Percentiles rank a stretch among this genome's conserved stretches.
These are phyloP conservation scores for Prionchulus punctatus DNA, from an alignment of 2,888 invertebrate genomes.

Conservation along the genomic window DNA sequence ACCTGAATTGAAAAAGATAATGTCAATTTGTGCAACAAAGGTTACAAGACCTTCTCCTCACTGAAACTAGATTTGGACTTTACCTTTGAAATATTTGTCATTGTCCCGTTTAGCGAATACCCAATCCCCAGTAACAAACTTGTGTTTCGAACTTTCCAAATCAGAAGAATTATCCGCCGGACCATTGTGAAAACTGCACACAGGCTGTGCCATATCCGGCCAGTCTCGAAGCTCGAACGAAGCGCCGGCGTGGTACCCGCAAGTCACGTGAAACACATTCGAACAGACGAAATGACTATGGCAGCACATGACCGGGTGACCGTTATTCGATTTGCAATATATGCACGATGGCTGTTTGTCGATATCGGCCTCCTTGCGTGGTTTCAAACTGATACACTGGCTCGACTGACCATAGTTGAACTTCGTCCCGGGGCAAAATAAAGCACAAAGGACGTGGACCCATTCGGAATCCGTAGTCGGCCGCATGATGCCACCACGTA, in stretches of 20 bases:
- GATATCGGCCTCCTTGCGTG: not conserved
- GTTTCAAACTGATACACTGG: not conserved
- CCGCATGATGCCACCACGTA: slow-evolving; percentile 40
- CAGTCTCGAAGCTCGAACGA: slow-evolving; percentile 36
- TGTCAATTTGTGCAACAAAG: not conserved
- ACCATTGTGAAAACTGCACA: no score
- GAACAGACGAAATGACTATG: slow-evolving; percentile 36
- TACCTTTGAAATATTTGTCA: not conserved
- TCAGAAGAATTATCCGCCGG: no score
- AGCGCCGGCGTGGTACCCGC: slow-evolving; percentile 44
- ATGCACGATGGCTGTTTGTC: not conserved
- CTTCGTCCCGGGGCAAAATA: slow-evolving; percentile 32
- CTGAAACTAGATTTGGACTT: not conserved
- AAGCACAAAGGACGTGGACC: slow-evolving; percentile 37
- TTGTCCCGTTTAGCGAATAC: not conserved
- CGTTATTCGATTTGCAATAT: not conserved
- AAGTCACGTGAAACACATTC: slow-evolving; percentile 44
- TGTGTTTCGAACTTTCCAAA: no score
- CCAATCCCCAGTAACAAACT: not conserved
- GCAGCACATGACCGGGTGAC: not conserved
- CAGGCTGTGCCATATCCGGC: slow-evolving; percentile 34
- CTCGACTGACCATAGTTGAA: slow-evolving; percentile 31
- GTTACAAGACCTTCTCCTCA: not conserved
- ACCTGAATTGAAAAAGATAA: not conserved
- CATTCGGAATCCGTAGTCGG: slow-evolving; percentile 27